phyloP scores from a whole-genome alignment of 2,888 invertebrate genomes.

The Augiades crinisus region DNA sequence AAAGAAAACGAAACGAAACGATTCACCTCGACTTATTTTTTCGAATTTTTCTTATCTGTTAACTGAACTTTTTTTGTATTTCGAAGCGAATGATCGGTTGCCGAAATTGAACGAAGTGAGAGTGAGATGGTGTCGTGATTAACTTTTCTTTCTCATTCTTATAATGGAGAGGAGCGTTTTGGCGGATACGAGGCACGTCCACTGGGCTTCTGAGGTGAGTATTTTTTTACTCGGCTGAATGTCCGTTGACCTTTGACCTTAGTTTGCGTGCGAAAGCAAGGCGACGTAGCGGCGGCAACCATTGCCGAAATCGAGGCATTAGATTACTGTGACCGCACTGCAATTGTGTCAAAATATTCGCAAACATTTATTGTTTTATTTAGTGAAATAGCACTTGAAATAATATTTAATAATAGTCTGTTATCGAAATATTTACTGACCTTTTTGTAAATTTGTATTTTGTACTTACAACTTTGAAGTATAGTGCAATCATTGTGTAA shows the following conservation, averaged over 20 bases:
- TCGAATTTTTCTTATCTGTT: slow-evolving; percentile 38
- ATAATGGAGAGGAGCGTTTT: slow-evolving; percentile 76
- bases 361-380: slow-evolving; percentile 14
- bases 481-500: slow-evolving; percentile 5
- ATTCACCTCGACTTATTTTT: slow-evolving; percentile 48
- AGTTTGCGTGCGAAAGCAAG: slow-evolving; percentile 26
- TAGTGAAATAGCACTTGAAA: slow-evolving; percentile 4
- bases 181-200: slow-evolving; percentile 66
- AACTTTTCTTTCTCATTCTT: slow-evolving; percentile 43
- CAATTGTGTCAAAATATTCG: slow-evolving; percentile 24
- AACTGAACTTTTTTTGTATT: slow-evolving; percentile 6
- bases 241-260: slow-evolving; percentile 42
- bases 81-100: not conserved
- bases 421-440: not conserved
- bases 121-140: slow-evolving; percentile 68
- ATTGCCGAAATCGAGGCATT: slow-evolving; percentile 22
- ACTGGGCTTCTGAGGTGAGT: slow-evolving; percentile 76
- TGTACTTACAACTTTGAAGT: not conserved
- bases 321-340: slow-evolving; percentile 21
- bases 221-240: slow-evolving; percentile 33
- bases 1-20: slow-evolving; percentile 54
- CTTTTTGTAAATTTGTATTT: not conserved
- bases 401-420: not conserved
- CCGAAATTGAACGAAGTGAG: slow-evolving; percentile 33
- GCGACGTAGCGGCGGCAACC: slow-evolving; percentile 20